Percentiles rank a stretch among this genome's conserved stretches.
Evolutionary conservation across 2,888 invertebrate genomes (phyloP).

Genomic region (Rhingia campestris): DNA sequence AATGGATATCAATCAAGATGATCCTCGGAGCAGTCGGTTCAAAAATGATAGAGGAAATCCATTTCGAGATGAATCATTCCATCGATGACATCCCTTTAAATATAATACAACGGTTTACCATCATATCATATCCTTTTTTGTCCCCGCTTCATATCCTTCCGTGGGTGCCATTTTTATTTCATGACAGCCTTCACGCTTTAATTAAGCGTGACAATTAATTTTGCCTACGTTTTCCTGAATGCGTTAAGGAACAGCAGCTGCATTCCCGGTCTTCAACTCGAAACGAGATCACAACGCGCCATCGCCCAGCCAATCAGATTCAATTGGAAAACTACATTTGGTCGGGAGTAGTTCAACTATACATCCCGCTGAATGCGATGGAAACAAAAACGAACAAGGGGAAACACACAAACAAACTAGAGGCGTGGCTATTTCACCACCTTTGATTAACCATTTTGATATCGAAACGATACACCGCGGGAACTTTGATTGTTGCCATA

Average conservation of each 20-base stretch:
- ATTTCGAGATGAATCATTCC: constrained; percentile 53
- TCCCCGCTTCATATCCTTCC: constrained; percentile 54
- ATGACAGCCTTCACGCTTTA: constrained; percentile 82
- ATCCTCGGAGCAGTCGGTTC: constrained; percentile 26
- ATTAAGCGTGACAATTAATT: constrained; percentile 76
- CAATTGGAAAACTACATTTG: constrained; percentile 21
- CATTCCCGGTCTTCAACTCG: constrained; percentile 34
- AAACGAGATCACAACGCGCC: constrained; percentile 44
- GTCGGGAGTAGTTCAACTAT: constrained; percentile 47
- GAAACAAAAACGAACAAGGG: constrained; percentile 14
- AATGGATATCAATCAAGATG: constrained; percentile 63
- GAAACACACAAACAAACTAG: constrained; percentile 43
- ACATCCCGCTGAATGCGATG: constrained; percentile 39
- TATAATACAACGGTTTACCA: constrained; percentile 42
- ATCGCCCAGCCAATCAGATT: constrained; percentile 55
- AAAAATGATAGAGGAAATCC: constrained; percentile 26
- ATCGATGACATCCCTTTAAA: constrained; percentile 59
- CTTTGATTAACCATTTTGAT: constrained; percentile 71
- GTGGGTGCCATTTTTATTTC: constrained; percentile 74
- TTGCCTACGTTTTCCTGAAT: constrained; percentile 48
- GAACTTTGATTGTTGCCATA: constrained; percentile 72
- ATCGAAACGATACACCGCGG: constrained; percentile 47
- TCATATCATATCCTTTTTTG: constrained; percentile 51
- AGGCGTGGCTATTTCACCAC: constrained; percentile 53
- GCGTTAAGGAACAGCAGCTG: constrained; percentile 58